phyloP scores from a whole-genome alignment of 2,888 invertebrate species.

The Heliconius hortense region DNA sequence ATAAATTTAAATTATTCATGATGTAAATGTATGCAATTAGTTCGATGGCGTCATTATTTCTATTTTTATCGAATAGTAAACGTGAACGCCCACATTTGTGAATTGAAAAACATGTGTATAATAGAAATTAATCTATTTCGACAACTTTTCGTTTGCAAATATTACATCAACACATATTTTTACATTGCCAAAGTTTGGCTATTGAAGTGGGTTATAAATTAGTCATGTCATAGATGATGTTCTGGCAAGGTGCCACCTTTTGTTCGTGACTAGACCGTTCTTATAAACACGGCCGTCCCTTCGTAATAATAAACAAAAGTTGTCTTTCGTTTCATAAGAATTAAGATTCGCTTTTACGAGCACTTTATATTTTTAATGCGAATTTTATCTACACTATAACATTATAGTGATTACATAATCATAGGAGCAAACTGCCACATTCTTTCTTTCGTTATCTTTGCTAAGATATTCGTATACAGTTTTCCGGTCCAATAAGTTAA shows the following conservation, averaged over 20 bases:
- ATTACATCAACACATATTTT: slow-evolving; percentile 32
- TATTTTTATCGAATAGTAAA: neutral
- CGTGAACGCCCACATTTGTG: neutral
- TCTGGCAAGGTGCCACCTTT: slow-evolving; percentile 30
- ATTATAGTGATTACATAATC: too few species aligned
- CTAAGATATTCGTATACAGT: neutral
- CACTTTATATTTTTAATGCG: neutral
- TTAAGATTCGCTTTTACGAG: neutral
- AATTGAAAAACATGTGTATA: neutral
- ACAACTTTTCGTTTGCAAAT: neutral
- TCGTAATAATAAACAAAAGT: slow-evolving; percentile 1
- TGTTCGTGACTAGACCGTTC: slow-evolving; percentile 9
- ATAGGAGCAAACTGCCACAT: neutral
- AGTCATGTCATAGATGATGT: slow-evolving; percentile 16
- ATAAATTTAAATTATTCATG: neutral
- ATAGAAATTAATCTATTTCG: slow-evolving; percentile 2
- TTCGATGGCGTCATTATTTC: neutral
- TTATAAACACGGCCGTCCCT: neutral
- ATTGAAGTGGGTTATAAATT: slow-evolving; percentile 18
- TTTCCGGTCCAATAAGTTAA: slow-evolving; percentile 15
- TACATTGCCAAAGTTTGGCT: slow-evolving; percentile 20
- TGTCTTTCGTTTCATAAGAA: slow-evolving; percentile 2
- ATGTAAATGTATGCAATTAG: neutral
- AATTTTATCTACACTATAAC: neutral
- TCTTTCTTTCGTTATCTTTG: neutral